Base-by-base conservation (phyloP, 2,888 invertebrate genomes). In the Hofmannophila pseudospretella region DNA sequence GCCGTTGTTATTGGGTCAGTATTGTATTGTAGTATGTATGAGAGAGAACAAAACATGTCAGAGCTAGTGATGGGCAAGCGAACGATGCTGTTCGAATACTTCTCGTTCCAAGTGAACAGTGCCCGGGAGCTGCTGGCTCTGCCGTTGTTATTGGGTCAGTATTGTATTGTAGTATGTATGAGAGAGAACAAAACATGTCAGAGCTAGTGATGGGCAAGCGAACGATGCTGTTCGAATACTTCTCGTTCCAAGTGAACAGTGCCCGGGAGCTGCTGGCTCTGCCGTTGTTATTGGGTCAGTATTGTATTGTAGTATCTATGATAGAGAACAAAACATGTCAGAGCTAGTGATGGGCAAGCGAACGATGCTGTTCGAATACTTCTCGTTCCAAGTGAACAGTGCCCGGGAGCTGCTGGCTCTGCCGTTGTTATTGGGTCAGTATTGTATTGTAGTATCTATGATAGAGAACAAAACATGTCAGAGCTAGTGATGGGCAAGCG, bases 71-170 rank as follows among this genome's bases (percentile, higher is more conserved):
- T 89, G 0, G 89, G 89, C 37, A 96, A 95, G 66, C 84, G 92
- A 2, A 90, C 91, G 4, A 95, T 99, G 94, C 73, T 99, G 45
- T 87, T 90, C 1, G 97, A 98, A 67, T 99, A 99, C 74, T 99
- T 98, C 76, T 93, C 94, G 0, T 64, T 99, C 5, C 91, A 93
- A 58, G 91, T 99, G 14, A 93, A 91, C 51, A 75, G 86, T 32
- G 75, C 89, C 0, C 94, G 94, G 0, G 89, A 90, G 41, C 65
- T 98, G 7, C 76, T 90, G 38, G 89, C 93, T 0, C 67, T 99
- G 38, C 99, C 99, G 0, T 79, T 96, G 33, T 69, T 99, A 34
- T 64, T 97, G 54, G 94, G 94, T 94, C 72, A 58, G 29, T n/a
- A n/a, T n/a, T n/a, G n/a, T n/a, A n/a, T n/a, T n/a, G n/a, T n/a